phyloP scores from a whole-genome alignment of 2,797 vertebrate genomes.

The Psittacula derbiana region DNA sequence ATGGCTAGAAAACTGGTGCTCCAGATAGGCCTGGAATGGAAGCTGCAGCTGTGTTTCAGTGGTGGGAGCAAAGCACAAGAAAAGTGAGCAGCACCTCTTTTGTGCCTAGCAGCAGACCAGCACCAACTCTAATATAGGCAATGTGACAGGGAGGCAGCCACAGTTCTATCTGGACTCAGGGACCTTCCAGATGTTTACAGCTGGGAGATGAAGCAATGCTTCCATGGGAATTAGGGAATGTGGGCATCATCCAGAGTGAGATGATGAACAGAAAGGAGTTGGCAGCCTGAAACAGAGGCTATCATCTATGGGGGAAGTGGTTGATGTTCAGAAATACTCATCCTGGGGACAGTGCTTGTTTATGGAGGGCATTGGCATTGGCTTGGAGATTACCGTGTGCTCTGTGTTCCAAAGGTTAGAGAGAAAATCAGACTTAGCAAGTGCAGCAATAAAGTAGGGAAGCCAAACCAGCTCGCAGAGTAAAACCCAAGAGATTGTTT shows the following conservation, averaged over 20 bases:
- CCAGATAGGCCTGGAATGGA: not conserved
- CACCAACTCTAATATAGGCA: not conserved
- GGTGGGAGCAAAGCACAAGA: not conserved
- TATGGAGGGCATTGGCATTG: not conserved
- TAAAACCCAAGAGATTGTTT: not conserved
- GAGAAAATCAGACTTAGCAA: not conserved
- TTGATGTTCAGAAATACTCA: not conserved
- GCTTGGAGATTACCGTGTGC: not conserved
- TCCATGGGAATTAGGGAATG: not conserved
- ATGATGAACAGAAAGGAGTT: not conserved
- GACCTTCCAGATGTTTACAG: not conserved
- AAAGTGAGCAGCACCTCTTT: not conserved
- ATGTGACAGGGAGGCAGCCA: not conserved
- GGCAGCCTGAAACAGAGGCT: not conserved
- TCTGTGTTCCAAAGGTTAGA: not conserved
- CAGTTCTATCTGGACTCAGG: not conserved
- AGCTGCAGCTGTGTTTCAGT: not conserved
- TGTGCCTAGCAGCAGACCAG: not conserved
- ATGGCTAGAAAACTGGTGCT: not conserved
- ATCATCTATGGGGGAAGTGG: not conserved
- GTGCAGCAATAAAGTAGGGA: not conserved
- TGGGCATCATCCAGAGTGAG: not conserved
- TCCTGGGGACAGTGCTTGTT: not conserved
- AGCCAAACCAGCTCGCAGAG: not conserved
- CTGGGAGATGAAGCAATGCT: not conserved